Percentiles rank a stretch among this genome's conserved stretches.
Evolutionary conservation across 2,113 vertebrate species (phyloP).

Genomic region (Spermophilus dauricus): DNA sequence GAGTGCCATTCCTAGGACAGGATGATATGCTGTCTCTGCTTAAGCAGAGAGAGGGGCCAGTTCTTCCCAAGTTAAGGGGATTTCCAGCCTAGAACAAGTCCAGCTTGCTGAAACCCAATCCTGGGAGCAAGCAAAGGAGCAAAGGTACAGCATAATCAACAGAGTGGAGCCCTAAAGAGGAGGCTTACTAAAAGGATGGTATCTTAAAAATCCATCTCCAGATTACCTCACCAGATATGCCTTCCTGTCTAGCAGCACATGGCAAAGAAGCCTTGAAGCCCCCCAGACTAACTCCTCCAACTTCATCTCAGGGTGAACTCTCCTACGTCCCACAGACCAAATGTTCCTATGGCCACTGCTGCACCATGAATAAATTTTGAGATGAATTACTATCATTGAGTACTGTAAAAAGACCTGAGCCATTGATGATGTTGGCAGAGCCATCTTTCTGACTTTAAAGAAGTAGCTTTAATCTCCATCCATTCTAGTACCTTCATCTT

Average conservation of each 20-base stretch:
- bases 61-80: neutral
- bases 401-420: conserved; percentile 68
- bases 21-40: neutral
- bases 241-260: conserved; percentile 1
- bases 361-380: conserved; percentile 82
- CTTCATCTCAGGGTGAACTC: conserved; percentile 64
- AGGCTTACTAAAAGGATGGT: fast-evolving
- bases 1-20: neutral
- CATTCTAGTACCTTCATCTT: neutral
- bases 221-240: conserved; percentile 85
- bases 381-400: neutral
- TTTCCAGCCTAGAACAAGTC: neutral
- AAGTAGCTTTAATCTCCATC: neutral
- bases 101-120: neutral
- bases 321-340: conserved; percentile 83
- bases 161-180: fast-evolving
- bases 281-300: conserved; percentile 77
- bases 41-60: neutral
- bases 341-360: conserved; percentile 70
- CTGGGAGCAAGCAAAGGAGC: no score
- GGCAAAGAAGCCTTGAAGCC: conserved; percentile 41
- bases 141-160: neutral
- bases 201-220: conserved; percentile 85
- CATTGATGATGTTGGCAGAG: neutral
- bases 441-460: neutral